Evolutionary conservation across 2,888 invertebrate species (phyloP), one percentile per base, ranked within the genome.

Genomic region (Ormyrus pomaceus): DNA sequence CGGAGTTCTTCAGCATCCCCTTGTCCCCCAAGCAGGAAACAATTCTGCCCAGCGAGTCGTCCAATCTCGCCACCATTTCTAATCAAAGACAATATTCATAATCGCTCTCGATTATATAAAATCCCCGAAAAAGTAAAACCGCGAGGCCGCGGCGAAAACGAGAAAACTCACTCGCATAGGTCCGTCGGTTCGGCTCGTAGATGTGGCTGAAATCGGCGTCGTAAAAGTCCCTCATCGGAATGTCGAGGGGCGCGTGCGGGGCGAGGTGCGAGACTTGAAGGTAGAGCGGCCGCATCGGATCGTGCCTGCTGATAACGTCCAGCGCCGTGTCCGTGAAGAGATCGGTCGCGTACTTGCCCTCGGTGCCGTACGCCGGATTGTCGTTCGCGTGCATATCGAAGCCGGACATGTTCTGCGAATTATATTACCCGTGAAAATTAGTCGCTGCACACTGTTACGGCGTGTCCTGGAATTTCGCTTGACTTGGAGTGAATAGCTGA

Each of bases 241-340:
- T 93, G 70, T 94, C 94, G 0, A 93, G 91, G 2, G 94, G 96
- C 0, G 95, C 93, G 88, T 98, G 98, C 0, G 96, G 95, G 0
- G 97, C 97, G 70, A 95, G 92, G 89, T 97, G 97, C 0, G 95
- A 94, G 72, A 98, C 87, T 91, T 96, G 94, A 78, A 98, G 91
- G 87, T 97, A 97, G 74, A 98, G 91, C 0, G 98, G 97, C 9
- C 90, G 89, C 56, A 92, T 87, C 0, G 87, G 86, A 80, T 95
- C 92, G 85, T 95, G 95, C 0, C 91, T 86, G 10, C 91, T 89
- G 79, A 95, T 95, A 6, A 95, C 92, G 72, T 92, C 92, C 46
- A 93, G 91, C 0, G 96, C 94, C 87, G 95, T 94, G 10, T 92
- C 88, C 4, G 94, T 95, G 83, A 95, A 94, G 56, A 96, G 88